Conservation (phyloP, 1,140 invertebrate species). For the Orchestia grillus region DNA sequence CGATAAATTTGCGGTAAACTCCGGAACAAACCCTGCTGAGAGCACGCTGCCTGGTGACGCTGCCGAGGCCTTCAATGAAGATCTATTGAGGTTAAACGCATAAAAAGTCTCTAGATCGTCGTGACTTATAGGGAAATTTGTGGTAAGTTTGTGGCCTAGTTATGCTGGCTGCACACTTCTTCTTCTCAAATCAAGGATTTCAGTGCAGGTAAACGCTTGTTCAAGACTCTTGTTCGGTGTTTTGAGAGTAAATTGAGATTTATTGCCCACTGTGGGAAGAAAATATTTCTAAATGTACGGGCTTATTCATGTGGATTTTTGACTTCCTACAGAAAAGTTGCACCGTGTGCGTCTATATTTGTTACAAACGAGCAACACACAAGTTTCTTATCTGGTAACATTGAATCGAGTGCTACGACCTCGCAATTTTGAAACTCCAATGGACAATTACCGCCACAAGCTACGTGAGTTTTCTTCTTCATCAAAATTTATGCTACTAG, state of each 20-base stretch:
- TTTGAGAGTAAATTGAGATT: not conserved
- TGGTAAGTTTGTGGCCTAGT: not conserved
- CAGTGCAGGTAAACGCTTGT: too few species aligned
- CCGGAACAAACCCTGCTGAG: not conserved
- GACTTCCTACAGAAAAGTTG: not conserved
- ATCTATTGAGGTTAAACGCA: not conserved
- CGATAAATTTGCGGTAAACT: conserved; percentile 8
- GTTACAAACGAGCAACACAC: not conserved
- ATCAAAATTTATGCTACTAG: not conserved
- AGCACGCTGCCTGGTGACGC: not conserved
- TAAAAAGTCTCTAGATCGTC: not conserved
- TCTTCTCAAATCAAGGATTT: too few species aligned
- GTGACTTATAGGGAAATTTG: not conserved
- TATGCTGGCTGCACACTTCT: not conserved
- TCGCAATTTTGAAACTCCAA: not conserved
- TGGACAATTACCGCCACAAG: too few species aligned
- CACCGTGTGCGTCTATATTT: not conserved
- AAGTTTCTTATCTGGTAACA: not conserved
- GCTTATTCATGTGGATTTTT: not conserved
- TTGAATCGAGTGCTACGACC: not conserved
- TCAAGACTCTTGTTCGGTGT: not conserved
- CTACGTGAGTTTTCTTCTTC: too few species aligned
- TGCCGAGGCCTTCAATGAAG: not conserved
- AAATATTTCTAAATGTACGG: not conserved
- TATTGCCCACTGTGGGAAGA: not conserved